A percentile compares a stretch with the other conserved stretches of the same genome.
phyloP scores from a whole-genome alignment of 2,113 vertebrate genomes.

The Aythya baeri region DNA sequence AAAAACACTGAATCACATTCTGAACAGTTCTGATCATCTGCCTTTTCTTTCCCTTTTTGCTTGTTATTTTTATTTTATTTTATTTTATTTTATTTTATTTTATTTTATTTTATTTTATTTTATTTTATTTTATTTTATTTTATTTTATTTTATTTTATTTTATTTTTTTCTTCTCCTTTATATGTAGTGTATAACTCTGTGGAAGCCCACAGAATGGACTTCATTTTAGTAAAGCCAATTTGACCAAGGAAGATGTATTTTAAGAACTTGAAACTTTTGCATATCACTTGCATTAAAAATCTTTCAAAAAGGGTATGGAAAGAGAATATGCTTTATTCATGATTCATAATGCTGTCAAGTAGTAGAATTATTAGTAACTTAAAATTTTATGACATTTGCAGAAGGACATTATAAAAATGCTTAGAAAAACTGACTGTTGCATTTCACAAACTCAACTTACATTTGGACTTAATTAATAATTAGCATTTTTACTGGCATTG shows the following conservation, averaged over 20 bases:
- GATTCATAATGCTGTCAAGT: constrained; percentile 61
- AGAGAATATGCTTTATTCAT: constrained; percentile 51
- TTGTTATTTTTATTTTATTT: neutral
- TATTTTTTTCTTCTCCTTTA: neutral
- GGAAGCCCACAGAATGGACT: neutral
- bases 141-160: neutral
- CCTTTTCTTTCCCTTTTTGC: neutral
- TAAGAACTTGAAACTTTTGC: constrained; percentile 21
- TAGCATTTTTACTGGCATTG: constrained; percentile 55
- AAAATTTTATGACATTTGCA: constrained; percentile 72
- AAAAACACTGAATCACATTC: neutral
- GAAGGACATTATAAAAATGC: constrained; percentile 52
- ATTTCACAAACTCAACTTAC: constrained; percentile 57
- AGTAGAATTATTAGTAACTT: constrained; percentile 63
- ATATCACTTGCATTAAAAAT: constrained; percentile 51
- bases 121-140: neutral
- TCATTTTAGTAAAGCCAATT: neutral
- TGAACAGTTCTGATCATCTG: accelerated
- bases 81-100: neutral
- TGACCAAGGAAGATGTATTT: neutral
- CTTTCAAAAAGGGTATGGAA: constrained; percentile 17
- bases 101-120: neutral
- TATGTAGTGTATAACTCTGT: neutral
- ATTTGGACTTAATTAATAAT: constrained; percentile 62
- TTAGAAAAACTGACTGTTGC: constrained; percentile 63